Conservation (phyloP, 2,797 vertebrate species). For the Urosaurus nigricauda region DNA sequence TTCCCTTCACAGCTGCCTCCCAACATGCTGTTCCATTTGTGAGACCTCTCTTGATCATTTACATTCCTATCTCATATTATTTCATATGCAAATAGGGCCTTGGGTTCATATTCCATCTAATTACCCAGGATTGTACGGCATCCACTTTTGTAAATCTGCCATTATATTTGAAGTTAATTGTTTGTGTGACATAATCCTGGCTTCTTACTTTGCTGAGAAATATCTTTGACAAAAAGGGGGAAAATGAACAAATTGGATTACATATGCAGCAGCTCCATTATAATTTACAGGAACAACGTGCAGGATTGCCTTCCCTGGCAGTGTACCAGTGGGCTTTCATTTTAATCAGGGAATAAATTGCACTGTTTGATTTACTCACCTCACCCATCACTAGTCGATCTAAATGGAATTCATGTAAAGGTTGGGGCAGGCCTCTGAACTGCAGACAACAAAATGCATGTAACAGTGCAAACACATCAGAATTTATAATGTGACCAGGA, state of each 20-base stretch:
- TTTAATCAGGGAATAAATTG: constrained; percentile 26
- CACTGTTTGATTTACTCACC: constrained; percentile 28
- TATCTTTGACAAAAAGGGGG: constrained; percentile 30
- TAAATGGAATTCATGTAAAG: constrained; percentile 27
- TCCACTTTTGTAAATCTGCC: constrained; percentile 39
- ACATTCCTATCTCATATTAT: constrained; percentile 23
- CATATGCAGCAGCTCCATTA: constrained; percentile 19
- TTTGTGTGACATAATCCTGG: constrained; percentile 30
- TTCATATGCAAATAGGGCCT: constrained; percentile 43
- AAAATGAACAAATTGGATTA: constrained; percentile 34
- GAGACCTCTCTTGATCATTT: constrained; percentile 28
- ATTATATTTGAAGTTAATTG: constrained; percentile 36
- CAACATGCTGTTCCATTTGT: constrained; percentile 9
- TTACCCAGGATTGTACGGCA: constrained; percentile 30
- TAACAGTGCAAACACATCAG: background rate
- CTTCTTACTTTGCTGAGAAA: constrained; percentile 31
- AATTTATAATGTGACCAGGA: background rate
- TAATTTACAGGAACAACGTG: constrained; percentile 21
- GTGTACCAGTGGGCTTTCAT: constrained; percentile 23
- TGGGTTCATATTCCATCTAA: constrained; percentile 39
- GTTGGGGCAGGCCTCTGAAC: background rate
- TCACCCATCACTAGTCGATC: constrained; percentile 10
- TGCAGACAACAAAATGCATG: constrained; percentile 1
- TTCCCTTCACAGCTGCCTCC: constrained; percentile 10
- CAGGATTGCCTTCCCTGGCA: background rate